These are phyloP conservation scores for Magallana ariakensis DNA, from an alignment of 1,140 invertebrate species.

Conservation along the genomic window DNA sequence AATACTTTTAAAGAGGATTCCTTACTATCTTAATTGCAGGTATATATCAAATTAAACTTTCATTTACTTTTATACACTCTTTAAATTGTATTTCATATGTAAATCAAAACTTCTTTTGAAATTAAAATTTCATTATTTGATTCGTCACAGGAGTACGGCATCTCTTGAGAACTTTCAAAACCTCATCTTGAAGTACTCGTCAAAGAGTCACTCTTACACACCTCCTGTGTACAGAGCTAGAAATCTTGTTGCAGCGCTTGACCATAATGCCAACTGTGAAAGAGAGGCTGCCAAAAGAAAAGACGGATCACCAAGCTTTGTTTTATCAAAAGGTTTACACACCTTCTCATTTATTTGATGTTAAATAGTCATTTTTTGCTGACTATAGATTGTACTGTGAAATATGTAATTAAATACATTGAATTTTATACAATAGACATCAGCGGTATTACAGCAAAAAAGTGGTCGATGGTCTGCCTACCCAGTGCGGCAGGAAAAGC, in stretches of 20 bases:
- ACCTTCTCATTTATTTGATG: background rate
- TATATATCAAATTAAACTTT: no score
- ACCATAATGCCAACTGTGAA: background rate
- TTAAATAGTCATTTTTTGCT: background rate
- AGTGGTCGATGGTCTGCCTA: background rate
- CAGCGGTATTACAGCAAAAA: conserved; percentile 18
- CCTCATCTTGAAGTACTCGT: conserved; percentile 28
- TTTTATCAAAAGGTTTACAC: background rate
- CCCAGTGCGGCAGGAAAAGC: conserved; percentile 1
- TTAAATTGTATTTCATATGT: no score
- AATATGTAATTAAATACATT: no score
- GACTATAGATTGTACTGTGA: background rate
- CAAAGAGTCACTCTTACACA: conserved; percentile 25
- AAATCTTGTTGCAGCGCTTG: background rate
- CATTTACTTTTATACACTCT: no score
- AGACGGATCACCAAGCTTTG: background rate
- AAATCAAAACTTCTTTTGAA: no score
- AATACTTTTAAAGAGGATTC: no score
- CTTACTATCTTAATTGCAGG: no score
- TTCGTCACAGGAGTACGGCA: conserved; percentile 39
- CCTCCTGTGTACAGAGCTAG: conserved; percentile 38
- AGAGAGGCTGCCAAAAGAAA: background rate
- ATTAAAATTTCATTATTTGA: no score
- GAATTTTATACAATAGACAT: no score
- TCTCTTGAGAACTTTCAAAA: conserved; percentile 26